Evolutionary conservation across 2,888 invertebrate genomes (phyloP), one percentile per base, ranked within the genome.

Genomic region (Tiphia femorata): DNA sequence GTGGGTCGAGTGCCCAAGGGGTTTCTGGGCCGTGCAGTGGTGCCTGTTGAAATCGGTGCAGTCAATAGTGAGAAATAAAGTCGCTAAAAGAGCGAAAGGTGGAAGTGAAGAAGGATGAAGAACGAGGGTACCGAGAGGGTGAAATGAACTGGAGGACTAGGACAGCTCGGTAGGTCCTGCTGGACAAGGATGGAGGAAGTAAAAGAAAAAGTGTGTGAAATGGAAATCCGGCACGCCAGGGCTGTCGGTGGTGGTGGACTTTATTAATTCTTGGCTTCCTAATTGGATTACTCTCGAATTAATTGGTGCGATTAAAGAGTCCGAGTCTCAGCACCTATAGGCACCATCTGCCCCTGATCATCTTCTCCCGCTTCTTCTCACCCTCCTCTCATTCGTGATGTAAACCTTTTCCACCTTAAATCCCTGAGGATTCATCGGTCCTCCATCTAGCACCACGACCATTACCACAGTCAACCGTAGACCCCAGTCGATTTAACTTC

Each of bases 251-350:
- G 23, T n/a, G 14, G 10, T 25, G 51, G 52, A 62, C 58, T 70
- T 68, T 62, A 72, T 67, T 65, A 67, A 70, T 68, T 70, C 66
- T 66, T 62, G 56, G 57, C 60, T 69, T 62, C 57, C 62, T 69
- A 69, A 73, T 72, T 73, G 70, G 69, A 73, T 72, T 66, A 63
- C 62, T 42, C 67, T 64, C 47, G 68, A 67, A 72, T 67, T 73
- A 73, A 73, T 73, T 70, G 63, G 61, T 62, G 48, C 64, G 57
- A 64, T 71, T 71, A 64, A 66, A 62, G 49, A 49, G 53, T 55
- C 58, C 33, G 46, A 55, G 35, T 49, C 23, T 30, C 10, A 19
- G 38, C n/a, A n/a, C n/a, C n/a, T n/a, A n/a, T n/a, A n/a, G n/a
- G n/a, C n/a, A n/a, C n/a, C n/a, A n/a, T n/a, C n/a, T n/a, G n/a